phyloP scores from a whole-genome alignment of 1,140 invertebrate genomes.

The Pomphorhynchus laevis region DNA sequence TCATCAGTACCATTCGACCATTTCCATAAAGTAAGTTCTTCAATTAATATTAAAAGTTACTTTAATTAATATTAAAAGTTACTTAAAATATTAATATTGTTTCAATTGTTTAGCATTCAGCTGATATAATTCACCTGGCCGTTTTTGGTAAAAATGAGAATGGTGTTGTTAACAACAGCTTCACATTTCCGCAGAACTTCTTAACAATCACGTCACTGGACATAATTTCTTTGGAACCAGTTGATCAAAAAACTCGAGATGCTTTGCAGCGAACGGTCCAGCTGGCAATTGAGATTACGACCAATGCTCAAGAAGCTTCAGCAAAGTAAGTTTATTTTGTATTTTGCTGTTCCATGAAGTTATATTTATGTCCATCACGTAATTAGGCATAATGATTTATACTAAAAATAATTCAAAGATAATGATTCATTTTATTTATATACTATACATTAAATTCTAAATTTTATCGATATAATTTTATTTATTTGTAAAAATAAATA shows the following conservation, averaged over 20 bases:
- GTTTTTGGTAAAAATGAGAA: conserved; percentile 24
- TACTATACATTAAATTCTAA: too few relatives aligned
- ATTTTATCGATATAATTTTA: too few relatives aligned
- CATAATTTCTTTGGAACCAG: conserved; percentile 25
- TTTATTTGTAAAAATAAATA: too few relatives aligned
- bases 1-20: conserved; percentile 23
- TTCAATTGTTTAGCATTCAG: conserved; percentile 23
- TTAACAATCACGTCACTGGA: conserved; percentile 24
- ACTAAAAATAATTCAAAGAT: too few relatives aligned
- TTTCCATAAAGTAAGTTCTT: conserved; percentile 22
- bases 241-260: conserved; percentile 24
- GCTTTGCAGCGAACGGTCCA: conserved; percentile 25
- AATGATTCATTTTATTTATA: too few relatives aligned
- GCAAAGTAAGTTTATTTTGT: conserved; percentile 11
- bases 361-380: too few relatives aligned
- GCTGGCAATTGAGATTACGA: conserved; percentile 24
- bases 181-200: conserved; percentile 22
- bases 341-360: too few relatives aligned
- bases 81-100: too few relatives aligned
- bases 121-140: conserved; percentile 22
- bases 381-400: too few relatives aligned
- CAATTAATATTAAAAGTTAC: neutral
- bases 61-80: conserved; percentile 7
- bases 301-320: conserved; percentile 21
- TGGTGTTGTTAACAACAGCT: conserved; percentile 17